Evolutionary conservation across 2,888 invertebrate genomes (phyloP).

Genomic region (Proisotoma minuta): DNA sequence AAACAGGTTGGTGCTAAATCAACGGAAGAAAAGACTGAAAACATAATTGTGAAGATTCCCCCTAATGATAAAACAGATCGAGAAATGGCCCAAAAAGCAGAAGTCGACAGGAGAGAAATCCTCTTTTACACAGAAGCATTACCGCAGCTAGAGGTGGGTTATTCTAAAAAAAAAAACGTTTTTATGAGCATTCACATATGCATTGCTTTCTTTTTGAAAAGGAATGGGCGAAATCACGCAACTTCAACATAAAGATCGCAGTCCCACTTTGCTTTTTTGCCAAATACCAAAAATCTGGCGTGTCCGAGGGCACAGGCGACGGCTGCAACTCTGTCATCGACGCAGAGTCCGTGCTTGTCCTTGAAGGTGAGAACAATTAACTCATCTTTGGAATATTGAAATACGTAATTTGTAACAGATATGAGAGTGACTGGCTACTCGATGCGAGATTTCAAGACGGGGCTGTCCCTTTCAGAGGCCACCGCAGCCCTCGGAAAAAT

Average conservation of each 20-base stretch:
- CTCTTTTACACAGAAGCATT: slow-evolving; percentile 47
- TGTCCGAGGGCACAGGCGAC: slow-evolving; percentile 26
- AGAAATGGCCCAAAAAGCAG: slow-evolving; percentile 47
- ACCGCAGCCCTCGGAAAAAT: slow-evolving; percentile 39
- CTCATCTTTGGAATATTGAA: slow-evolving; percentile 22
- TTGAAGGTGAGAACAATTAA: no score
- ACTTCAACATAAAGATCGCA: slow-evolving; percentile 32
- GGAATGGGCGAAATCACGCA: slow-evolving; percentile 40
- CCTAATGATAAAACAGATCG: slow-evolving; percentile 46
- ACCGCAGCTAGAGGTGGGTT: slow-evolving; percentile 41
- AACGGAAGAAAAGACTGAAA: slow-evolving; percentile 45
- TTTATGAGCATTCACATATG: not conserved
- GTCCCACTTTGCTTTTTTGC: slow-evolving; percentile 47
- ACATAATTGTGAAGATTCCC: slow-evolving; percentile 47
- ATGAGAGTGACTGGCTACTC: slow-evolving; percentile 16
- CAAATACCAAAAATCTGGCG: slow-evolving; percentile 40
- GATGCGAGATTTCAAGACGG: slow-evolving; percentile 34
- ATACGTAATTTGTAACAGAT: slow-evolving; percentile 9
- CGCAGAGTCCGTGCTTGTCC: slow-evolving; percentile 38
- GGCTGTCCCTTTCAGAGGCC: slow-evolving; percentile 36
- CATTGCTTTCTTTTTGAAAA: slow-evolving; percentile 1
- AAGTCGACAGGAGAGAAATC: slow-evolving; percentile 47
- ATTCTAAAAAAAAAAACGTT: not conserved
- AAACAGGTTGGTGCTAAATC: not conserved
- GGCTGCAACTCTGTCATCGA: slow-evolving; percentile 30